phyloP scores from a whole-genome alignment of 2,113 vertebrate species.

The Calidris pygmaea region DNA sequence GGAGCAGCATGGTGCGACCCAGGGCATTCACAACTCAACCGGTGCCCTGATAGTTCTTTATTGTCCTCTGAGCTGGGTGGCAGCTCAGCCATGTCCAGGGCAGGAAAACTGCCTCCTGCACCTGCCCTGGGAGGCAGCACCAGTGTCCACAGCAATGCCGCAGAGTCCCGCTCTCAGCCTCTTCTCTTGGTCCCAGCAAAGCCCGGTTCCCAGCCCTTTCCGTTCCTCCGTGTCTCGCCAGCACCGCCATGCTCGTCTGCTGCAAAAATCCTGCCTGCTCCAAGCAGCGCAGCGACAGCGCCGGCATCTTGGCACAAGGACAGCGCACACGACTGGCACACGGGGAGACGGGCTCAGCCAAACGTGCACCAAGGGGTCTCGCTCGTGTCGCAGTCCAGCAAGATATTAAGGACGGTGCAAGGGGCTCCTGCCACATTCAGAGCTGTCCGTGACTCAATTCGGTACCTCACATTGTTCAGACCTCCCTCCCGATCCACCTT shows the following conservation, averaged over 20 bases:
- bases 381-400: slow-evolving; percentile 86
- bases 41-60: slow-evolving; percentile 43
- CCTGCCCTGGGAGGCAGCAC: slow-evolving; percentile 7
- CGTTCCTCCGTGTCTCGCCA: not conserved
- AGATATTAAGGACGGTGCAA: slow-evolving; percentile 86
- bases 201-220: not conserved
- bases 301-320: not conserved
- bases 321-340: not conserved
- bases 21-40: not conserved
- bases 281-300: not conserved
- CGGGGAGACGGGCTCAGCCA: slow-evolving; percentile 41
- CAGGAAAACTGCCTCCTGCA: slow-evolving; percentile 1
- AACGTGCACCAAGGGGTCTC: slow-evolving; percentile 92
- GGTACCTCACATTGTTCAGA: slow-evolving; percentile 87
- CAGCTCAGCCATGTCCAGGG: slow-evolving; percentile 15
- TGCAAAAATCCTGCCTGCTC: not conserved
- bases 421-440: slow-evolving; percentile 88
- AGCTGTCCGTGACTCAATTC: slow-evolving; percentile 83
- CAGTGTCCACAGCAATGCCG: accelerated
- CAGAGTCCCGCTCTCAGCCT: not conserved
- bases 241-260: not conserved
- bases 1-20: not conserved
- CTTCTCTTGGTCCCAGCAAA: not conserved
- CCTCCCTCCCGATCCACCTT: slow-evolving; percentile 93
- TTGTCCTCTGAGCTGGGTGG: slow-evolving; percentile 15